Percentiles rank a stretch among this genome's conserved stretches.
These are phyloP conservation scores for Sebastes hopkinsi DNA, from an alignment of 2,797 vertebrate species.

Conservation along the genomic window DNA sequence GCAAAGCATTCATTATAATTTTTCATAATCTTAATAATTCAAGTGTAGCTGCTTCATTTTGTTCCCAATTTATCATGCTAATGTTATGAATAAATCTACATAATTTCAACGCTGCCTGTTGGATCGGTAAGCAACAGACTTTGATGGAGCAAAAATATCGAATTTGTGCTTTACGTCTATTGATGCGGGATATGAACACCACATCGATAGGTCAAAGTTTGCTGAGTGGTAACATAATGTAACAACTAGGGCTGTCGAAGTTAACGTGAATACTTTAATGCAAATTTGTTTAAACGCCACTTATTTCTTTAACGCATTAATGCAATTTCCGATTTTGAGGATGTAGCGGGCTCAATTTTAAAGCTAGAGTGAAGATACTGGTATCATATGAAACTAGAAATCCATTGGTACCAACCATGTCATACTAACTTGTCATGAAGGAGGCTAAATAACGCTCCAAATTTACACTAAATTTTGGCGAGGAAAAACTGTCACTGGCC, in stretches of 20 bases:
- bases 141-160: conserved; percentile 29
- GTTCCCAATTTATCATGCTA: conserved; percentile 99
- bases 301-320: too few species aligned
- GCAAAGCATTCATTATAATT: conserved; percentile 99
- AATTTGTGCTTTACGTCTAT: conserved; percentile 13
- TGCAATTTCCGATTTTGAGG: too few species aligned
- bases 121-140: conserved; percentile 85
- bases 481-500: too few species aligned
- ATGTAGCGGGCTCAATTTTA: too few species aligned
- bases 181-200: neutral
- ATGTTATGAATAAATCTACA: conserved; percentile 99
- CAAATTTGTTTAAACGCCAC: too few species aligned
- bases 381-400: too few species aligned
- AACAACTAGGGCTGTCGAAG: neutral
- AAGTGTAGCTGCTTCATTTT: conserved; percentile 99
- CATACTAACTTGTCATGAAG: too few species aligned
- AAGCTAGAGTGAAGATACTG: too few species aligned
- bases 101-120: conserved; percentile 93
- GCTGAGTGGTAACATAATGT: neutral
- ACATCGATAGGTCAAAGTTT: conserved; percentile 11
- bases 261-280: too few species aligned
- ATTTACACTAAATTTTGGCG: too few species aligned
- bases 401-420: too few species aligned
- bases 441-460: too few species aligned
- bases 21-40: conserved; percentile 99